phyloP scores from a whole-genome alignment of 1,140 invertebrate genomes.

The Cylas formicarius region DNA sequence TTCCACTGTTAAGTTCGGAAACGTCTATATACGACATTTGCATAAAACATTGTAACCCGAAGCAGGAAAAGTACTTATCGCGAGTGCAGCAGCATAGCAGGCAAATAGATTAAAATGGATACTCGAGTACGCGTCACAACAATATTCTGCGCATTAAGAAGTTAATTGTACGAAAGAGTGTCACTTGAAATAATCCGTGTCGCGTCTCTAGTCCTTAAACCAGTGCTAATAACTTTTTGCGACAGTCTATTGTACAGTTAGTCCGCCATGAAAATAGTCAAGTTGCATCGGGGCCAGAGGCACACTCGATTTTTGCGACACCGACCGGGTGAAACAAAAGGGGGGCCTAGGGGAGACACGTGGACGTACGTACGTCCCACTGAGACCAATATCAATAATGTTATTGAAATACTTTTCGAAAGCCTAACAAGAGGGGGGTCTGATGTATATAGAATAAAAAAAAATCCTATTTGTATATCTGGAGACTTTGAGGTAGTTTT shows the following conservation, averaged over 20 bases:
- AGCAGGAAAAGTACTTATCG: too few relatives aligned
- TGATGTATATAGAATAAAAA: conserved; percentile 18
- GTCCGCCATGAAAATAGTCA: conserved; percentile 3
- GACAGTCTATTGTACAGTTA: conserved; percentile 21
- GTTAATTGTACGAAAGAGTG: conserved; percentile 28
- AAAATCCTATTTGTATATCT: conserved; percentile 25
- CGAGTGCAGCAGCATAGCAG: too few relatives aligned
- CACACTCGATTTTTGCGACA: conserved; percentile 19
- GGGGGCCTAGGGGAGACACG: conserved; percentile 22
- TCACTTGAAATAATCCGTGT: conserved; percentile 29
- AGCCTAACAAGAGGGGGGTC: conserved; percentile 22
- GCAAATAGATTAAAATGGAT: too few relatives aligned
- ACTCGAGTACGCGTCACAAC: too few relatives aligned
- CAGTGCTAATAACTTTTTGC: conserved; percentile 26
- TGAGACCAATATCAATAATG: conserved; percentile 23
- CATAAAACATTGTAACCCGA: too few relatives aligned
- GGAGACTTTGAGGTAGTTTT: conserved; percentile 16
- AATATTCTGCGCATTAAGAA: too few relatives aligned
- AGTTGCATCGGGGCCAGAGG: conserved; percentile 7
- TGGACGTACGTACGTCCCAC: conserved; percentile 18
- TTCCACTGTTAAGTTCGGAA: too few relatives aligned
- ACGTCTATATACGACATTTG: too few relatives aligned
- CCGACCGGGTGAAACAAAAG: conserved; percentile 21
- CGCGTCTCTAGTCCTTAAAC: conserved; percentile 17
- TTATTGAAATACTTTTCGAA: conserved; percentile 27